Conservation (phyloP, 2,888 invertebrate species). For the Leuctra nigra region DNA sequence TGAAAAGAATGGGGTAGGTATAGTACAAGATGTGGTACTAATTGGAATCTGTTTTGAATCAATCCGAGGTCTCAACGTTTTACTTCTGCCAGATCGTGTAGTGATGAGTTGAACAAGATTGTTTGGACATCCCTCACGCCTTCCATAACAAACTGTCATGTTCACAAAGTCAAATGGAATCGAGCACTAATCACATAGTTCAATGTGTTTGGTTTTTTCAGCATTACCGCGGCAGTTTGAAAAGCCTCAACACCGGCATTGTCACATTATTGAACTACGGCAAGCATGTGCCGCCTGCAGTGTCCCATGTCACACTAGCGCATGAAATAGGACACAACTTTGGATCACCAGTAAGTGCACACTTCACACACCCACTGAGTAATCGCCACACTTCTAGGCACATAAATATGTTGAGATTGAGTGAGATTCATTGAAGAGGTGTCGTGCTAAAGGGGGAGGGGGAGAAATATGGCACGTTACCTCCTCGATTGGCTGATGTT, state of each 20-base stretch:
- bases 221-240: constrained; percentile 89
- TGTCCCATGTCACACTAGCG: constrained; percentile 95
- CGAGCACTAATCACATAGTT: no score
- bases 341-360: constrained; percentile 79
- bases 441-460: no score
- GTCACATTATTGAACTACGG: constrained; percentile 97
- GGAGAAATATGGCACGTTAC: not conserved
- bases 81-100: no score
- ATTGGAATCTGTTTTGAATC: no score
- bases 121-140: no score
- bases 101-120: no score
- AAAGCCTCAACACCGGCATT: constrained; percentile 95
- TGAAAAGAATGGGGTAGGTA: constrained; percentile 87
- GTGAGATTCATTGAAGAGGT: no score
- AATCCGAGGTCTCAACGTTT: no score
- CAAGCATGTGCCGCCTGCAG: constrained; percentile 95
- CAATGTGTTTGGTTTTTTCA: constrained; percentile 47
- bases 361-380: no score
- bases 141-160: no score
- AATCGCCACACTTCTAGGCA: no score
- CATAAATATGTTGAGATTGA: not conserved
- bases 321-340: constrained; percentile 99
- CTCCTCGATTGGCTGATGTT: not conserved
- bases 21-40: no score
- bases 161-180: not conserved